These are phyloP conservation scores for Thamnophis sirtalis DNA, from an alignment of 2,113 vertebrate genomes.

Conservation along the genomic window DNA sequence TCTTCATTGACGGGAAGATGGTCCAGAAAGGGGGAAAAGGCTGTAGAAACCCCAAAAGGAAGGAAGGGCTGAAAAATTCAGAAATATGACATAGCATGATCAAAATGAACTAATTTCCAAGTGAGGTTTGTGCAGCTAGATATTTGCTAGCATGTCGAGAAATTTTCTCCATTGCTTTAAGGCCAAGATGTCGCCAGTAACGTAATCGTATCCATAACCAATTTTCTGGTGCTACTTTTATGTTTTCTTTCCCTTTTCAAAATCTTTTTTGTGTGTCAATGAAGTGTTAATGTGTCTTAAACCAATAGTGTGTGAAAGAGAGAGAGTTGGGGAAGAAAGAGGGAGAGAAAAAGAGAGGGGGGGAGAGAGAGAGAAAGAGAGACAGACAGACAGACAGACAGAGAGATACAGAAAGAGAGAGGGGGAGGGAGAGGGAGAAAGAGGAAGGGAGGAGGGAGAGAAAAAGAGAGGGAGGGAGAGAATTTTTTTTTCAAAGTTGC, in stretches of 20 bases:
- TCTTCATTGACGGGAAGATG: neutral
- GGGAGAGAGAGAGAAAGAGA: no score
- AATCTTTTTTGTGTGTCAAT: neutral
- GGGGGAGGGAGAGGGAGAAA: neutral
- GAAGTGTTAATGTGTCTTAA: neutral
- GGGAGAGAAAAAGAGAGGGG: no score
- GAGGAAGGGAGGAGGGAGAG: no score
- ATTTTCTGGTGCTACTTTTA: neutral
- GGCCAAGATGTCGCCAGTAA: neutral
- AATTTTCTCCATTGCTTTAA: neutral
- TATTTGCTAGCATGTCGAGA: neutral
- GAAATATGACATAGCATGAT: neutral
- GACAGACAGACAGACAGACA: rapidly evolving
- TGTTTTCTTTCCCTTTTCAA: neutral
- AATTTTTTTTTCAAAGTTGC: neutral
- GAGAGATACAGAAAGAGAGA: rapidly evolving
- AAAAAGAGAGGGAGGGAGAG: no score
- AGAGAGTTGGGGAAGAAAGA: no score
- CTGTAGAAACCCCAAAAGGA: neutral
- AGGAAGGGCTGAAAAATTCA: neutral
- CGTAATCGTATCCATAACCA: neutral
- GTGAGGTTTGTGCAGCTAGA: neutral
- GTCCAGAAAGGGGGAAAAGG: neutral
- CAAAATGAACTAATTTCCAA: neutral
- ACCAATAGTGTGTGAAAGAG: neutral